A percentile compares a stretch with the other conserved stretches of the same genome.
These are phyloP conservation scores for Cotesia chilonis DNA, from an alignment of 1,140 invertebrate genomes.

Conservation along the genomic window DNA sequence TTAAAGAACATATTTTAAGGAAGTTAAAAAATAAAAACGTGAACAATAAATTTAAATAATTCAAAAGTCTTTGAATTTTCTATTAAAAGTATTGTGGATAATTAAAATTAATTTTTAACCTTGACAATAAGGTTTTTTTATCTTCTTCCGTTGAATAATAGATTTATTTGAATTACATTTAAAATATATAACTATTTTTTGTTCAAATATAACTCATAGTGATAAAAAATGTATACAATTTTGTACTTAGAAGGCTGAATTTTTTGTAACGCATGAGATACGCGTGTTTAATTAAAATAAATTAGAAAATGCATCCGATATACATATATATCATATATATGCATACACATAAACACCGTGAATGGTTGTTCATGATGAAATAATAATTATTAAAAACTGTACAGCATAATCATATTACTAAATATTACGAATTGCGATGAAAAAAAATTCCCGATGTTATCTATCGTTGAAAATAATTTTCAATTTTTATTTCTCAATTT, in stretches of 20 bases:
- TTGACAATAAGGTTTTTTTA: not conserved
- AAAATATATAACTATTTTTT: not conserved
- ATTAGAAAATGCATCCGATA: conserved; percentile 2
- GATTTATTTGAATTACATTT: not conserved
- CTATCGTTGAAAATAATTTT: not conserved
- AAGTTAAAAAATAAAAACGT: not conserved
- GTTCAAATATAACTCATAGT: not conserved
- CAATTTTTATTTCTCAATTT: no score
- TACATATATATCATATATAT: no score
- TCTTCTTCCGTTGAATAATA: no score
- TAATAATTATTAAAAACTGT: not conserved
- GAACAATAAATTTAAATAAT: not conserved
- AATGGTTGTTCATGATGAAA: not conserved
- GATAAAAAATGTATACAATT: conserved; percentile 3
- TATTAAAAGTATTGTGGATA: no score
- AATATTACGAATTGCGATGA: not conserved
- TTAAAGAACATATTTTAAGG: no score
- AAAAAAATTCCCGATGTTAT: not conserved
- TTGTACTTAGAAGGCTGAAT: not conserved
- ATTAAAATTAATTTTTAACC: not conserved
- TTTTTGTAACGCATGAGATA: conserved; percentile 13
- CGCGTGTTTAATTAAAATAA: conserved; percentile 14
- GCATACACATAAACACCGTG: no score
- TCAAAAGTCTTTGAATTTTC: no score
- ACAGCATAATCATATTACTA: not conserved